Percentiles rank a stretch among this genome's conserved stretches.
phyloP scores from a whole-genome alignment of 2,888 invertebrate genomes.

The Cephus nigrinus region DNA sequence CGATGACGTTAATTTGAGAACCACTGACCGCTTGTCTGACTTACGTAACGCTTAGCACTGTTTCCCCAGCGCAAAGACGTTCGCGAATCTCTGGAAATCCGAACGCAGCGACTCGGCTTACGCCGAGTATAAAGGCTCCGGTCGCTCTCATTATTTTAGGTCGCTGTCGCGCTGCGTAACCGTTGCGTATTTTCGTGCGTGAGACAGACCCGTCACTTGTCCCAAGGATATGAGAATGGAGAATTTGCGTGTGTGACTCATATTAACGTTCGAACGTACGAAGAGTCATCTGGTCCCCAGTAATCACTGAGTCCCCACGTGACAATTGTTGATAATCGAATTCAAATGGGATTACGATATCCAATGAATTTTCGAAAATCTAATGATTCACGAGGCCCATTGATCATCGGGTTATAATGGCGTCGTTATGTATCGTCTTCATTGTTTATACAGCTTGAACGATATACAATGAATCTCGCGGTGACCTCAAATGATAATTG shows the following conservation, averaged over 20 bases:
- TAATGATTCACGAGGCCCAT: neutral
- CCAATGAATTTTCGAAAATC: neutral
- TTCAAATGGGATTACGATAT: neutral
- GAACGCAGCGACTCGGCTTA: neutral
- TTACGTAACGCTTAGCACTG: neutral
- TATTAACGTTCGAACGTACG: no score
- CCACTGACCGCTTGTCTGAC: neutral
- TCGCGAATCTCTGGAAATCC: slow-evolving; percentile 6
- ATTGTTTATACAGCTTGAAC: neutral
- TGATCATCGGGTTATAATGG: neutral
- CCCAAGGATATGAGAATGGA: neutral
- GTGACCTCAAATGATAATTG: neutral
- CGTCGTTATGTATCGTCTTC: neutral
- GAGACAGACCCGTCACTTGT: neutral
- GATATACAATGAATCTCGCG: neutral
- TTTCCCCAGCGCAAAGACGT: neutral
- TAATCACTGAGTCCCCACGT: neutral
- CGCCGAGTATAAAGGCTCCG: neutral
- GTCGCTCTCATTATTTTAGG: slow-evolving; percentile 2
- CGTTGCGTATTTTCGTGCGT: slow-evolving; percentile 4
- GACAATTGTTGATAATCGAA: neutral
- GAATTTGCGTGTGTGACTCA: no score
- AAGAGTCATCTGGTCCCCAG: no score
- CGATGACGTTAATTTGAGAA: neutral
- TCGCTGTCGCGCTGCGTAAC: neutral